Percentiles rank a stretch among this genome's conserved stretches.
Evolutionary conservation across 2,113 vertebrate genomes (phyloP).

Genomic region (Scortum barcoo): DNA sequence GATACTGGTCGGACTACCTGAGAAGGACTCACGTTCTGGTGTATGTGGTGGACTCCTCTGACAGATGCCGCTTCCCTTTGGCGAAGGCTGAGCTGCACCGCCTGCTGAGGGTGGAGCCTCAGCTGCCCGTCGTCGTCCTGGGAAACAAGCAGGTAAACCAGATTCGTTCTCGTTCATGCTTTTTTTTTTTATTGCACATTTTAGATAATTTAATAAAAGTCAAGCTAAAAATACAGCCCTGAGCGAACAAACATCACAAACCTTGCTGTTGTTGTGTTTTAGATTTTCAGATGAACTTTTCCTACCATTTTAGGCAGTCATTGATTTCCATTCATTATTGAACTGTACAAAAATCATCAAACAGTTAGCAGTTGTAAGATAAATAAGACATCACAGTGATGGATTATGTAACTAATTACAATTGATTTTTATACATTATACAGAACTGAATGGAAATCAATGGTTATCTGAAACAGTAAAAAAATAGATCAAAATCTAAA

Average conservation of each 20-base stretch:
- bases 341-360: neutral
- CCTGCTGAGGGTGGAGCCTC: constrained; percentile 84
- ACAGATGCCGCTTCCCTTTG: constrained; percentile 84
- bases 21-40: constrained; percentile 89
- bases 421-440: neutral
- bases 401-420: neutral
- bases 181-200: neutral
- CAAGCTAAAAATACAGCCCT: neutral
- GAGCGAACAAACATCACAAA: neutral
- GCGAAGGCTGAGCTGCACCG: constrained; percentile 90
- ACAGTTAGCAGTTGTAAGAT: neutral
- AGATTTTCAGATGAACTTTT: neutral
- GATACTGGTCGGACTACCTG: constrained; percentile 92
- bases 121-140: constrained; percentile 88
- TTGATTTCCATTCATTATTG: neutral
- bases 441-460: too few relatives aligned
- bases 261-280: neutral
- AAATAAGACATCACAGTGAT: neutral
- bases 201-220: neutral
- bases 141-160: constrained; percentile 92
- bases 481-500: neutral
- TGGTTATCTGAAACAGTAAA: neutral
- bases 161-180: too few relatives aligned
- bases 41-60: constrained; percentile 91
- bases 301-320: neutral